Evolutionary conservation across 2,888 invertebrate species (phyloP), one percentile per base, ranked within the genome.

Genomic region (Xiphydria camelus): DNA sequence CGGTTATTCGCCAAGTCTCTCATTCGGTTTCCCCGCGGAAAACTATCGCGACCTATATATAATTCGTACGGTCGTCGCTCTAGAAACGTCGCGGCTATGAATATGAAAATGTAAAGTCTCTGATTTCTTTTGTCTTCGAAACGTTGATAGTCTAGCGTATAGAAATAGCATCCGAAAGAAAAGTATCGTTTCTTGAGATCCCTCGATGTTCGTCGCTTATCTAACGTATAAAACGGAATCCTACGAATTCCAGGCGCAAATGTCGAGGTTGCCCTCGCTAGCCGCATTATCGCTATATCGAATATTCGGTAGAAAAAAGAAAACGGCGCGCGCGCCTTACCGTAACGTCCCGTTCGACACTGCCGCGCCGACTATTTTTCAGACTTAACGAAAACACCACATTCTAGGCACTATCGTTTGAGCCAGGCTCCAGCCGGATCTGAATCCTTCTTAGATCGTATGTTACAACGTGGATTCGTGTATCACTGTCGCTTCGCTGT

Each of bases 401-500:
- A 15, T 51, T 51, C 53, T 56, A 66, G 64, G 66, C 64, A 64
- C 63, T 65, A 46, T 57, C 53, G 55, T 48, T 64, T 64, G 62
- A 64, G 62, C 61, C 50, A 57, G 40, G 57, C 60, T 64, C 56
- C 25, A 51, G 61, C 58, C 61, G 53, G 52, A 53, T 39, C n/a
- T 2, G 9, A 10, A 35, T 48, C 57, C 57, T 62, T 54, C 66
- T 73, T 70, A 72, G 43, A 70, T 71, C 44, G 68, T 70, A 54
- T 63, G 73, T 74, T 75, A 75, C 71, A 75, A 71, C 26, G 75
- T 75, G 9, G 75, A 74, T 51, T 75, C 75, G 54, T 75, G 74
- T 45, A 74, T 72, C 37, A 73, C 61, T 34, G 68, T 53, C 25
- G 68, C 59, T 35, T 73, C 71, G 14, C 69, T 57, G 57, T 68